Percentiles rank a stretch among this genome's conserved stretches.
Evolutionary conservation across 2,113 vertebrate species (phyloP).

Genomic region (Hiodon alosoides): DNA sequence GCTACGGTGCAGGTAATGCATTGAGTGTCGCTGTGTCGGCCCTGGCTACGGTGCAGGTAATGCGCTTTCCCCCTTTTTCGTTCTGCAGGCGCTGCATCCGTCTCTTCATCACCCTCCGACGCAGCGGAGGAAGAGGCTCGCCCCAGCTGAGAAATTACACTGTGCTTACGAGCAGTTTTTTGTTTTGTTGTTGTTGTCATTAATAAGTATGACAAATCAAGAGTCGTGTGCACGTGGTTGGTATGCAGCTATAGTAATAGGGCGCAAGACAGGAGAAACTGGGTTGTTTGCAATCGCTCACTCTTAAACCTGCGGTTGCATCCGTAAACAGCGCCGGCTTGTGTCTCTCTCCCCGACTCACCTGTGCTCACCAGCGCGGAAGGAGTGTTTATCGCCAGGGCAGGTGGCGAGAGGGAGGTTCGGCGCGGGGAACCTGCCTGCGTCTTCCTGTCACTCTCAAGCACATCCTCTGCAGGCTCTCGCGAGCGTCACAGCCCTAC

Average conservation of each 20-base stretch:
- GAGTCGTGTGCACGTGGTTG: slow-evolving; percentile 9
- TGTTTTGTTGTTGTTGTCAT: not conserved
- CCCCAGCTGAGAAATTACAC: slow-evolving; percentile 25
- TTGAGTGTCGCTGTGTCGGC: slow-evolving; percentile 30
- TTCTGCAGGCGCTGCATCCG: slow-evolving; percentile 35
- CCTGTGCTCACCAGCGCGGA: too few species aligned
- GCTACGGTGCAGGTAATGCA: slow-evolving; percentile 26
- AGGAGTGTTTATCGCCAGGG: not conserved
- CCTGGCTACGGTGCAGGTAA: slow-evolving; percentile 41
- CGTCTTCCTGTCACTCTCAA: not conserved
- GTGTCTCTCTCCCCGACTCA: too few species aligned
- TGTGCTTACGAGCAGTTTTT: slow-evolving; percentile 45
- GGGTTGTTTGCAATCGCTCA: not conserved
- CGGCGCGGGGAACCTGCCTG: not conserved
- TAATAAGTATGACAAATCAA: slow-evolving; percentile 50
- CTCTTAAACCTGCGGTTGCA: too few species aligned
- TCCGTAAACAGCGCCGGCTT: too few species aligned
- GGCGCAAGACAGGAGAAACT: not conserved
- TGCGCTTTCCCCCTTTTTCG: slow-evolving; percentile 35
- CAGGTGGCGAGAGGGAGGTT: not conserved
- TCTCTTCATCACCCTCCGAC: slow-evolving; percentile 45
- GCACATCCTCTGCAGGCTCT: not conserved
- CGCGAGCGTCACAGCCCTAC: slow-evolving; percentile 13
- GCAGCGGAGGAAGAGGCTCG: slow-evolving; percentile 21
- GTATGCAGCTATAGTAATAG: not conserved